These are phyloP conservation scores for Araneus ventricosus DNA, from an alignment of 1,140 invertebrate genomes.

Conservation along the genomic window DNA sequence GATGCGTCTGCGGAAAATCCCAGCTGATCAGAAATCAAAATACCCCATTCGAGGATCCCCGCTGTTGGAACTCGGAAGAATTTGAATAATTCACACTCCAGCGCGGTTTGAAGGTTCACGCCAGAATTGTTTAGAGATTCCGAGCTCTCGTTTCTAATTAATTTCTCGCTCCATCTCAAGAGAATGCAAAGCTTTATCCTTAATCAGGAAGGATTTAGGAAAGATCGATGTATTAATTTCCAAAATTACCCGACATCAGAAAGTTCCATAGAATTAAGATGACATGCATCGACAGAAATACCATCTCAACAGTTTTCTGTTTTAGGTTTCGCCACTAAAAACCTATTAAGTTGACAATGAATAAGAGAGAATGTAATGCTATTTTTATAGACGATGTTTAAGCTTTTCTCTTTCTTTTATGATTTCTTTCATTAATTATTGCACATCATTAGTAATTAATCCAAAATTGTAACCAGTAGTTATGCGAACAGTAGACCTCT, in stretches of 20 bases:
- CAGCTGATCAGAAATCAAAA: neutral
- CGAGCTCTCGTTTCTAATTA: neutral
- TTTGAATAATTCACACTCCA: conserved; percentile 8
- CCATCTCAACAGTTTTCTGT: neutral
- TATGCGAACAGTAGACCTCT: no score
- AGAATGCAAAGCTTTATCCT: conserved; percentile 13
- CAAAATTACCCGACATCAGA: neutral
- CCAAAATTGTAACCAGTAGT: no score
- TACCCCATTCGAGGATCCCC: neutral
- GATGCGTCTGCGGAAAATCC: neutral
- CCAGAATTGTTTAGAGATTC: neutral
- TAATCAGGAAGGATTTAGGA: neutral
- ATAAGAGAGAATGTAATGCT: no score
- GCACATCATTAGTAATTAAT: no score
- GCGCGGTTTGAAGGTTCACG: neutral
- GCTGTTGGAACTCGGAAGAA: neutral
- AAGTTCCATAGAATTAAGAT: neutral
- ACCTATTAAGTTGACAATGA: no score
- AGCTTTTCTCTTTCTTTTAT: no score
- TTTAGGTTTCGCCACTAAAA: no score
- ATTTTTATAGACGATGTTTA: no score
- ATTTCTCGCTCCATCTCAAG: neutral
- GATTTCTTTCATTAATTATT: no score
- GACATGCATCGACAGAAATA: neutral
- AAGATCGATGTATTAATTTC: conserved; percentile 28